Percentiles rank a stretch among this genome's conserved stretches.
Conservation (phyloP, 2,888 invertebrate species). For the Drosophila vallismaia region DNA sequence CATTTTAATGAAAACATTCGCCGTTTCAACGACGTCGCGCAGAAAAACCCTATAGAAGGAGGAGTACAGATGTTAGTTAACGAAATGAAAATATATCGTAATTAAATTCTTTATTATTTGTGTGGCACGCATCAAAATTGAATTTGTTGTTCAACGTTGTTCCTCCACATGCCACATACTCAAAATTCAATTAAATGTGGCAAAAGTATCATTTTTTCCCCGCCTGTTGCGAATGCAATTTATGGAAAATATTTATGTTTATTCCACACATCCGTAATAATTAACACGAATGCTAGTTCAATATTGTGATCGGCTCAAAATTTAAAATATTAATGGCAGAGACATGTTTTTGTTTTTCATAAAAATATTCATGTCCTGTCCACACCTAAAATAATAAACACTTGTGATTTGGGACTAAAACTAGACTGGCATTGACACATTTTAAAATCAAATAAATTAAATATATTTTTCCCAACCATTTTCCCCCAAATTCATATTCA, state of each 20-base stretch:
- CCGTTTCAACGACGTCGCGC: conserved; percentile 94
- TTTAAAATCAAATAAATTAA: not conserved
- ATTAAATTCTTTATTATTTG: conserved; percentile 60
- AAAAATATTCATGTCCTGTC: not conserved
- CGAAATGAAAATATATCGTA: conserved; percentile 57
- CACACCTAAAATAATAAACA: not conserved
- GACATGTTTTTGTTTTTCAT: not conserved
- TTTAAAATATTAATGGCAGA: not conserved
- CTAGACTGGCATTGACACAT: not conserved
- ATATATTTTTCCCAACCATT: not conserved
- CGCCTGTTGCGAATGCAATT: conserved; percentile 10
- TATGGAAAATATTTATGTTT: conserved; percentile 36
- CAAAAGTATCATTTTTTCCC: conserved; percentile 47
- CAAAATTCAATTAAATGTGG: conserved; percentile 69
- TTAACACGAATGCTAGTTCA: conserved; percentile 2
- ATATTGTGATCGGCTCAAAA: not conserved
- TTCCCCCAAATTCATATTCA: not conserved
- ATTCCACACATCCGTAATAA: conserved; percentile 12
- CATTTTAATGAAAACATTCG: conserved; percentile 96
- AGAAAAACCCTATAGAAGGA: conserved; percentile 88
- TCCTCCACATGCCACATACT: conserved; percentile 27
- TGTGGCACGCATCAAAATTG: conserved; percentile 34
- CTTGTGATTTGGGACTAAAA: not conserved
- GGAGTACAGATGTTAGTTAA: conserved; percentile 47
- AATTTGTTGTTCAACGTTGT: conserved; percentile 26